Evolutionary conservation across 2,888 invertebrate genomes (phyloP).

Genomic region (Zygogramma bicolorata): DNA sequence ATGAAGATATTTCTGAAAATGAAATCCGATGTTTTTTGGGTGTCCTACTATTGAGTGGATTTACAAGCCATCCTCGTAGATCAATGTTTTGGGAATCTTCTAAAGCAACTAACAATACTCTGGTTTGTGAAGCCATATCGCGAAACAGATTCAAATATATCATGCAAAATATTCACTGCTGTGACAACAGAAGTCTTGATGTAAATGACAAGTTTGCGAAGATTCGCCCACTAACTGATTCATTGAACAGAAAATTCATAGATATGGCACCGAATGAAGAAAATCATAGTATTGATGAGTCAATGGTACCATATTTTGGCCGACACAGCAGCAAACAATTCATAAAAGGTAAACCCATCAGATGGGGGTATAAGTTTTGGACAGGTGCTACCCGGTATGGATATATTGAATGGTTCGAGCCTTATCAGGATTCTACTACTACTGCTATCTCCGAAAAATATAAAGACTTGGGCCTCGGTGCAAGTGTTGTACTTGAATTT

Average conservation of each 20-base stretch:
- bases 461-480: conserved; percentile 36
- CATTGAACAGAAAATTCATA: too few species aligned
- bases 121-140: conserved; percentile 15
- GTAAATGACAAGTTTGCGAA: too few species aligned
- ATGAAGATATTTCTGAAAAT: conserved; percentile 10
- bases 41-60: conserved; percentile 9
- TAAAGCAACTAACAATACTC: conserved; percentile 19
- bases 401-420: conserved; percentile 44
- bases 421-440: conserved; percentile 41
- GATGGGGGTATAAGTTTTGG: conserved; percentile 43
- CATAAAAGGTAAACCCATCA: conserved; percentile 48
- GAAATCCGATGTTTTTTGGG: conserved; percentile 10
- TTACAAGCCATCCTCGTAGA: too few species aligned
- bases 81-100: conserved; percentile 19
- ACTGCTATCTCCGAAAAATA: conserved; percentile 31
- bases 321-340: conserved; percentile 46
- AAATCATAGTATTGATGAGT: neutral
- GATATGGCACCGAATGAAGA: too few species aligned
- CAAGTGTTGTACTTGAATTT: conserved; percentile 36
- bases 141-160: too few species aligned
- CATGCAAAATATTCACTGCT: too few species aligned
- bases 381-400: conserved; percentile 31
- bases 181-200: too few species aligned
- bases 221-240: too few species aligned
- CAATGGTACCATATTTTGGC: too few species aligned